Evolutionary conservation across 2,113 vertebrate genomes (phyloP).

Genomic region (Cyphomyrus plagiostoma): DNA sequence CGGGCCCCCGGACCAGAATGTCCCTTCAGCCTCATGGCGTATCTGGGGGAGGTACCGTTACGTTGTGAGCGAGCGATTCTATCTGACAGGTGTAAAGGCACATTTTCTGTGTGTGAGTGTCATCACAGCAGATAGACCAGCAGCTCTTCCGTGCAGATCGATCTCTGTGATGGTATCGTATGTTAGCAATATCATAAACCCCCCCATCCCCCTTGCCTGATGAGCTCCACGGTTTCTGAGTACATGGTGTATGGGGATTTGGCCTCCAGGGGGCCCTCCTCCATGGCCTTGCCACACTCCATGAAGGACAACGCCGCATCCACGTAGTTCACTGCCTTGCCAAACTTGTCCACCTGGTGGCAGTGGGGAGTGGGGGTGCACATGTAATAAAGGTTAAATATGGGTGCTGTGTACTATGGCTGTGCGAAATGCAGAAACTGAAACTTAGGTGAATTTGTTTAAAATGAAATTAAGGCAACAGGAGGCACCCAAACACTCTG

Average conservation of each 20-base stretch:
- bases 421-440: not conserved
- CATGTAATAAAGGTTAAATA: not conserved
- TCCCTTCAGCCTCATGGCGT: slow-evolving; percentile 94
- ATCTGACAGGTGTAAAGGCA: not conserved
- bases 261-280: slow-evolving; percentile 88
- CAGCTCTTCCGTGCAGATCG: not conserved
- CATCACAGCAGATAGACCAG: not conserved
- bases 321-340: slow-evolving; percentile 91
- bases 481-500: not conserved
- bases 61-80: not conserved
- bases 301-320: slow-evolving; percentile 95
- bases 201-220: slow-evolving; percentile 64
- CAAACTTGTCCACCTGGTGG: slow-evolving; percentile 87
- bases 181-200: not conserved
- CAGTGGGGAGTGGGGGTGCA: slow-evolving; percentile 24
- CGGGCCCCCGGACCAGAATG: slow-evolving; percentile 81
- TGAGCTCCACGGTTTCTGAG: slow-evolving; percentile 94
- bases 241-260: slow-evolving; percentile 98
- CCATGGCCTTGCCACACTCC: slow-evolving; percentile 98
- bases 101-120: not conserved
- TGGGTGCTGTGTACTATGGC: not conserved
- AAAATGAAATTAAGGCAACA: not conserved
- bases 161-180: too few relatives aligned
- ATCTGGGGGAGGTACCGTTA: slow-evolving; percentile 60
- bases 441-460: not conserved